phyloP scores from a whole-genome alignment of 2,888 invertebrate genomes.

The Caenorhabditis japonica region DNA sequence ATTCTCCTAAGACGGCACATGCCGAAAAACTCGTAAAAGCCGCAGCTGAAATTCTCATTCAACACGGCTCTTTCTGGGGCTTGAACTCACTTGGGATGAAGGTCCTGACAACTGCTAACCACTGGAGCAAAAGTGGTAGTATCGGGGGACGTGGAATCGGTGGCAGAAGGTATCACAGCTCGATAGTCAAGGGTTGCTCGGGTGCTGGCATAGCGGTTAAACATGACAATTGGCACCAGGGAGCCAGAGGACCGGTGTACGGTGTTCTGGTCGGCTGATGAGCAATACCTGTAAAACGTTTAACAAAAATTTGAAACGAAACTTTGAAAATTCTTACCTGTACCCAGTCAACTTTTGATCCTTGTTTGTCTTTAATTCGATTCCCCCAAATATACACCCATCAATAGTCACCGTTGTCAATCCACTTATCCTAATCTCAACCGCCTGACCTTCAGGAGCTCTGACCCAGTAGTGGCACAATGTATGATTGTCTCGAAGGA shows the following conservation, averaged over 20 bases:
- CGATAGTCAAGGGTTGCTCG: constrained; percentile 48
- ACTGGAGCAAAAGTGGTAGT: constrained; percentile 33
- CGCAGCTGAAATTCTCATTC: constrained; percentile 57
- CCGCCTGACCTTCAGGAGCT: constrained; percentile 55
- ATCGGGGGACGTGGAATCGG: background rate
- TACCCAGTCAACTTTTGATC: constrained; percentile 63
- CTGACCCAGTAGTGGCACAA: constrained; percentile 57
- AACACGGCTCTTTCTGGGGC: too few relatives aligned
- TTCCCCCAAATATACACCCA: constrained; percentile 72
- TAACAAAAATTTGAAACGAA: background rate
- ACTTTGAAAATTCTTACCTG: constrained; percentile 27
- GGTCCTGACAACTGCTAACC: constrained; percentile 52
- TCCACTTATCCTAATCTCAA: constrained; percentile 62
- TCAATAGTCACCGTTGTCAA: constrained; percentile 59
- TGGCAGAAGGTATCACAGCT: constrained; percentile 19
- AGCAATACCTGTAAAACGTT: constrained; percentile 54
- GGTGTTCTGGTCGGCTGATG: constrained; percentile 50
- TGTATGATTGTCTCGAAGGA: constrained; percentile 43
- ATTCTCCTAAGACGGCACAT: constrained; percentile 30
- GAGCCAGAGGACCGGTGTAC: constrained; percentile 49
- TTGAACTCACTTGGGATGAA: constrained; percentile 52
- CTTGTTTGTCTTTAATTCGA: constrained; percentile 67
- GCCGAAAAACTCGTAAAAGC: constrained; percentile 31
- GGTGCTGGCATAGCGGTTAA: constrained; percentile 60
- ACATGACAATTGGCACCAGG: constrained; percentile 58